A percentile compares a stretch with the other conserved stretches of the same genome.
phyloP scores from a whole-genome alignment of 92 coral and sea anemone species.

The Porites cylindrica region DNA sequence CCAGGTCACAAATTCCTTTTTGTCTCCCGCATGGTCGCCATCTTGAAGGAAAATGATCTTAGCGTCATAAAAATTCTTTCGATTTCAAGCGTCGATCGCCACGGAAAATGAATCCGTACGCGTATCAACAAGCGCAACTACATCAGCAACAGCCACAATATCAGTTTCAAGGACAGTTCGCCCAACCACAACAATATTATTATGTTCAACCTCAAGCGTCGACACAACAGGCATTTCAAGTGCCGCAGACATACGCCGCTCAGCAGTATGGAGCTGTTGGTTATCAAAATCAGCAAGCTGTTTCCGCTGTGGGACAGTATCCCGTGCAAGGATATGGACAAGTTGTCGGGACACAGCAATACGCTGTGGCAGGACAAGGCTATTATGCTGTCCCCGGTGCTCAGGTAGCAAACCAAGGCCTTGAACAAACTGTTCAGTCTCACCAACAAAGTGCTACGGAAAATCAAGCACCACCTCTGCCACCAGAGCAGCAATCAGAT shows the following conservation, averaged over 20 bases:
- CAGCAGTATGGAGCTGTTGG: slow-evolving; percentile 29
- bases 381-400: neutral
- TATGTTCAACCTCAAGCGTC: slow-evolving; percentile 61
- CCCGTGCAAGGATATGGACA: slow-evolving; percentile 40
- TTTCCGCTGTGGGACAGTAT: slow-evolving; percentile 59
- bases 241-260: slow-evolving; percentile 33
- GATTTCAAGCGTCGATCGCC: slow-evolving; percentile 1
- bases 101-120: slow-evolving; percentile 83
- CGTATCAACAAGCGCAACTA: slow-evolving; percentile 86
- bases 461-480: slow-evolving; percentile 60
- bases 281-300: slow-evolving; percentile 37
- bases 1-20: slow-evolving; percentile 1
- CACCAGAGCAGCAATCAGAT: slow-evolving; percentile 34
- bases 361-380: slow-evolving; percentile 15
- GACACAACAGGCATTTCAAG: slow-evolving; percentile 49
- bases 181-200: slow-evolving; percentile 75
- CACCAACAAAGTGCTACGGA: slow-evolving; percentile 13
- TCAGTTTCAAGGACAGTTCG: slow-evolving; percentile 72
- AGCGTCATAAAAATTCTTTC: neutral
- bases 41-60: neutral
- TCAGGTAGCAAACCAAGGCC: slow-evolving; percentile 9
- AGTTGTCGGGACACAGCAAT: slow-evolving; percentile 28
- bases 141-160: slow-evolving; percentile 81
- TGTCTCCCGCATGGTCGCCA: slow-evolving; percentile 32
- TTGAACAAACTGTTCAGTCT: slow-evolving; percentile 14